A percentile compares a stretch with the other conserved stretches of the same genome.
These are phyloP conservation scores for Microctonus aethiopoides DNA, from an alignment of 2,888 invertebrate genomes.

Conservation along the genomic window DNA sequence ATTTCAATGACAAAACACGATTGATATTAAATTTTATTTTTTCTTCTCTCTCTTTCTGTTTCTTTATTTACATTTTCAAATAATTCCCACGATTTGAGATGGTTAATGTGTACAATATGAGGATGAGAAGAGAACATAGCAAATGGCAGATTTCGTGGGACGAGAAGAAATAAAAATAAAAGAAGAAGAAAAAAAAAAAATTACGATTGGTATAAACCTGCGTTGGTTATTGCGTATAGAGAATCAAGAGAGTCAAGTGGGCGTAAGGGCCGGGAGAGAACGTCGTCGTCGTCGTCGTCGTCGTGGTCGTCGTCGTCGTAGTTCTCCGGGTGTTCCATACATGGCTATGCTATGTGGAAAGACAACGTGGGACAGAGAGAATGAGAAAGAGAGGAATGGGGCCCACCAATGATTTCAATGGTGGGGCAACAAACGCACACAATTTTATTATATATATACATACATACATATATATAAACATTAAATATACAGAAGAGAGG, in stretches of 20 bases:
- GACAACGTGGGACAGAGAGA: slow-evolving; percentile 28
- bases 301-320: too few species aligned
- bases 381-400: slow-evolving; percentile 21
- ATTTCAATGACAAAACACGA: too few species aligned
- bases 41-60: background rate
- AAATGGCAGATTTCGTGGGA: slow-evolving; percentile 30
- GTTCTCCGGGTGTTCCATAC: slow-evolving; percentile 59
- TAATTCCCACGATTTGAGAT: slow-evolving; percentile 29
- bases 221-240: slow-evolving; percentile 29
- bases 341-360: slow-evolving; percentile 66
- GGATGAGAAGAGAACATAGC: slow-evolving; percentile 4
- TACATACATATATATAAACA: background rate
- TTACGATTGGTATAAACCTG: slow-evolving; percentile 23
- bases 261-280: slow-evolving; percentile 59
- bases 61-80: background rate
- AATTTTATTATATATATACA: slow-evolving; percentile 9
- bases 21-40: background rate
- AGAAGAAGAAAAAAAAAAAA: background rate
- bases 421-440: background rate
- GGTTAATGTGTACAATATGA: slow-evolving; percentile 13
- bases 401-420: slow-evolving; percentile 27
- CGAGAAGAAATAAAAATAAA: slow-evolving; percentile 18
- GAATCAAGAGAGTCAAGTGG: slow-evolving; percentile 46
- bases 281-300: slow-evolving; percentile 56
- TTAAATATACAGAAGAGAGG: slow-evolving; percentile 6